phyloP scores from a whole-genome alignment of 2,888 invertebrate genomes.

The Dorcus parallelipipedus region DNA sequence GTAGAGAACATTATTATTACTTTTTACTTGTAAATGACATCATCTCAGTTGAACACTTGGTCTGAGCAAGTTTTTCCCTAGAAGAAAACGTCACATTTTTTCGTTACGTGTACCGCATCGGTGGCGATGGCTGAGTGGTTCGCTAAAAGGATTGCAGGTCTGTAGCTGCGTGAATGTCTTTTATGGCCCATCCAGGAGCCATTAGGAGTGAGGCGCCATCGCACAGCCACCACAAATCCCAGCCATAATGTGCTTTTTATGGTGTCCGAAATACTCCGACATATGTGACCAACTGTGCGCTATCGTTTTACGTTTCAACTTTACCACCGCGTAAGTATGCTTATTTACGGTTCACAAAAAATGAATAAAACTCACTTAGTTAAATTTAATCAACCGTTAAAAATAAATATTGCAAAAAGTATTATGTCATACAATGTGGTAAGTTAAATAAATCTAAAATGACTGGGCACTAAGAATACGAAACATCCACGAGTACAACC shows the following conservation, averaged over 20 bases:
- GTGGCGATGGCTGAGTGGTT: not conserved
- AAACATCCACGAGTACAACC: too few relatives aligned
- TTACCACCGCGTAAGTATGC: too few relatives aligned
- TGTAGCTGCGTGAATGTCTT: slow-evolving; percentile 11
- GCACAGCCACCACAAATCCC: not conserved
- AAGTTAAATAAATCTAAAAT: too few relatives aligned
- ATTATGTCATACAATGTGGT: too few relatives aligned
- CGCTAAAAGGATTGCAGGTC: slow-evolving; percentile 2
- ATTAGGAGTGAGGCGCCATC: slow-evolving; percentile 5
- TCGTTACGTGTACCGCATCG: slow-evolving; percentile 3
- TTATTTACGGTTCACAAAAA: too few relatives aligned
- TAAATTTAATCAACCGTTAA: too few relatives aligned
- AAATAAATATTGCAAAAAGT: too few relatives aligned
- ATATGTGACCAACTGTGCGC: slow-evolving; percentile 13
- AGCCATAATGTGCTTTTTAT: slow-evolving; percentile 20
- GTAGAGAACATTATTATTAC: too few relatives aligned
- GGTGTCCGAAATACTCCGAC: slow-evolving; percentile 17
- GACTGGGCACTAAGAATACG: too few relatives aligned
- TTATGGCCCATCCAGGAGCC: slow-evolving; percentile 5
- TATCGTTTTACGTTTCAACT: not conserved
- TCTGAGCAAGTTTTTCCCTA: not conserved
- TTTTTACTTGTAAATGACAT: too few relatives aligned
- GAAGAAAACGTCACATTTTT: slow-evolving; percentile 3
- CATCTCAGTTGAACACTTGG: too few relatives aligned
- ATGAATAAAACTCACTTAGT: too few relatives aligned